Conservation (phyloP, 2,113 vertebrate species). For the Thryonomys swinderianus region DNA sequence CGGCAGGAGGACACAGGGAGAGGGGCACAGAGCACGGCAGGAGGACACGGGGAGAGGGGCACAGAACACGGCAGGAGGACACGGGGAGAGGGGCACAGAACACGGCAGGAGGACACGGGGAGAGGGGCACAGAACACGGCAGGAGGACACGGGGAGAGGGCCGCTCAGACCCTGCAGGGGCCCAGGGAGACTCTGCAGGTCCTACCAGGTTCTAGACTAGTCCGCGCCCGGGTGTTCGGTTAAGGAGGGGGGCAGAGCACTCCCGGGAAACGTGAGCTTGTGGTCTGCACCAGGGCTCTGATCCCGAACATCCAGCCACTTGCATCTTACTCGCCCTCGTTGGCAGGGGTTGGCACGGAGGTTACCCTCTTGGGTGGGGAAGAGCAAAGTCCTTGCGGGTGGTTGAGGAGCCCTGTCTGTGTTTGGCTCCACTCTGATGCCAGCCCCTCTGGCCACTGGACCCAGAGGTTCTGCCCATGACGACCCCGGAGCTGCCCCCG, state of each 20-base stretch:
- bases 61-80: background rate
- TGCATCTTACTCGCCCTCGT: background rate
- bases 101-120: background rate
- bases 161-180: background rate
- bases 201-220: background rate
- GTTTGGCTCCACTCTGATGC: background rate
- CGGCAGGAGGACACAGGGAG: background rate
- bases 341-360: background rate
- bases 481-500: background rate
- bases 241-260: background rate
- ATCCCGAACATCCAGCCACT: background rate
- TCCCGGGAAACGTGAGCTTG: background rate
- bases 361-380: background rate
- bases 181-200: background rate
- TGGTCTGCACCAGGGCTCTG: background rate
- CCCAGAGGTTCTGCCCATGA: background rate
- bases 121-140: too few relatives aligned
- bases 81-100: too few relatives aligned
- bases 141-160: background rate
- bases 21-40: rapidly evolving
- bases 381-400: background rate
- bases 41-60: background rate
- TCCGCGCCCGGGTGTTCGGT: background rate
- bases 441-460: background rate
- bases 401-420: background rate